A percentile compares a stretch with the other conserved stretches of the same genome.
These are phyloP conservation scores for Sycophila texana DNA, from an alignment of 2,888 invertebrate species.

Conservation along the genomic window DNA sequence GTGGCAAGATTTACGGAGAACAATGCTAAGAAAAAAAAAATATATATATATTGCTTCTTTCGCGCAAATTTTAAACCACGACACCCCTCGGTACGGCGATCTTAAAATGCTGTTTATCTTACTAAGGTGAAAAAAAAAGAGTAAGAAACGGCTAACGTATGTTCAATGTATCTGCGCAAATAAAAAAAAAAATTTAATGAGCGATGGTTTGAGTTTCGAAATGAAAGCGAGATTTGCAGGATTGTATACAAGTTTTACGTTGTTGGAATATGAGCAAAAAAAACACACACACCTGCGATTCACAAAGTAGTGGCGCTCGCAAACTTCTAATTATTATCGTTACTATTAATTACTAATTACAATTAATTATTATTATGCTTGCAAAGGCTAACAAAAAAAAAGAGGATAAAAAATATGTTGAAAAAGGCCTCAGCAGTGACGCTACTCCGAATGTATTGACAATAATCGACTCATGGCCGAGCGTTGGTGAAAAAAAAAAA, in stretches of 20 bases:
- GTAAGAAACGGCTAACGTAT: background rate
- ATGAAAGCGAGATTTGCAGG: background rate
- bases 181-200: background rate
- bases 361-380: constrained; percentile 49
- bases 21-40: constrained; percentile 13
- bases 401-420: constrained; percentile 39
- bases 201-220: constrained; percentile 15
- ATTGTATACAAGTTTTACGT: constrained; percentile 16
- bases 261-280: constrained; percentile 10
- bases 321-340: constrained; percentile 45
- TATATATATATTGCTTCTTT: constrained; percentile 55
- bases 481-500: constrained; percentile 31
- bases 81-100: constrained; percentile 27
- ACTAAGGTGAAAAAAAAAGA: constrained; percentile 11
- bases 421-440: constrained; percentile 64
- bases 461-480: constrained; percentile 65
- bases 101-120: constrained; percentile 22
- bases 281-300: constrained; percentile 4
- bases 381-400: constrained; percentile 36
- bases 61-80: constrained; percentile 36
- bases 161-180: background rate
- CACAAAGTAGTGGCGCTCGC: constrained; percentile 27
- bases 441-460: constrained; percentile 74
- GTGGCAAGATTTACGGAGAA: constrained; percentile 4
- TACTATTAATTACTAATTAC: constrained; percentile 47